Percentiles rank a stretch among this genome's conserved stretches.
phyloP scores from a whole-genome alignment of 2,888 invertebrate species.

The Thera obeliscata region DNA sequence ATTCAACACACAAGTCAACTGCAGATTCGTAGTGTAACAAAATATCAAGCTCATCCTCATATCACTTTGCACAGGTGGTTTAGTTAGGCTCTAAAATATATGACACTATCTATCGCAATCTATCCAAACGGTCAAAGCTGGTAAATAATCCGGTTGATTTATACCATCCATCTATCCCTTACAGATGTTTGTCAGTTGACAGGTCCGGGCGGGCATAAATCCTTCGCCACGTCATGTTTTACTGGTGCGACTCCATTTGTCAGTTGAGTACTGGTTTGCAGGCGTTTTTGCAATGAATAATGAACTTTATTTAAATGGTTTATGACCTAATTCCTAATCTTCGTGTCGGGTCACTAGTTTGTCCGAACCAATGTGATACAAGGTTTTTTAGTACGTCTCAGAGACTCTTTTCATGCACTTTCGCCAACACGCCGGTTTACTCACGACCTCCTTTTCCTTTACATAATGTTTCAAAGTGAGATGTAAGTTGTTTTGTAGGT shows the following conservation, averaged over 20 bases:
- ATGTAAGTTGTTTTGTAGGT: too few species aligned
- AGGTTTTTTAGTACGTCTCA: too few species aligned
- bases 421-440: too few species aligned
- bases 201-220: conserved; percentile 31
- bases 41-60: too few species aligned
- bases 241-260: conserved; percentile 43
- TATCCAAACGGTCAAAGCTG: not conserved
- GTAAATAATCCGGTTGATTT: not conserved
- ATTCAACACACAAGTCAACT: too few species aligned
- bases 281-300: not conserved
- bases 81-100: not conserved
- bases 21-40: too few species aligned
- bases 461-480: too few species aligned
- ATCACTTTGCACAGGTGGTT: too few species aligned
- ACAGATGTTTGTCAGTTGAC: conserved; percentile 44
- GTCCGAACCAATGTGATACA: too few species aligned
- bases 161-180: conserved; percentile 9
- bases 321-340: not conserved
- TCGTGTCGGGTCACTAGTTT: too few species aligned
- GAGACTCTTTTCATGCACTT: too few species aligned
- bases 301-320: not conserved
- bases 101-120: not conserved
- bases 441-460: too few species aligned
- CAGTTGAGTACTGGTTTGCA: conserved; percentile 19
- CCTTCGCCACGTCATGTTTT: conserved; percentile 20